Evolutionary conservation across 2,888 invertebrate genomes (phyloP), one percentile per base, ranked within the genome.

Genomic region (Noctua janthe): DNA sequence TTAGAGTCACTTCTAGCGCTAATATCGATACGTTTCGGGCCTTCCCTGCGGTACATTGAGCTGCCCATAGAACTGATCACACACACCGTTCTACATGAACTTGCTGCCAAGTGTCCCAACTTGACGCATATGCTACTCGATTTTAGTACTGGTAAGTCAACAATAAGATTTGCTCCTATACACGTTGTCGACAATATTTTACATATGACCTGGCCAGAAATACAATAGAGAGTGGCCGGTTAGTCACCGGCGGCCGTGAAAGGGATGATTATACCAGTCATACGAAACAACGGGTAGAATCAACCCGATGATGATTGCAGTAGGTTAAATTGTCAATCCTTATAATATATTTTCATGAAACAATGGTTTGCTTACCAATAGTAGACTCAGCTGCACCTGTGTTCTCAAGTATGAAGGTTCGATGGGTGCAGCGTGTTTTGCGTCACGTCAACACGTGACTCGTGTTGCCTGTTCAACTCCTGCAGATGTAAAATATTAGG

Each of bases 51-150:
- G 66, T 99, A 99, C 95, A 99, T 99, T 88, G 99, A 99, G 94
- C 97, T 99, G 76, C 99, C 99, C 0, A 99, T 99, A 90, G 99
- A 99, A 94, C 96, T 99, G 87, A 99, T 99, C 90, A 99, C 99
- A 0, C 99, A 99, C 92, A 99, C 99, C 0, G 99, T 99, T 15
- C 97, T 99, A 1, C 99, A 99, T 94, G 99, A 99, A 94, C 95
- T 99, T 87, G 99, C 99, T 0, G 99, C 98, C 91, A 99, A 99
- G 95, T 99, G 99, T 92, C 99, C 99, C 0, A 99, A 99, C 94
- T 97, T 99, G 77, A 99, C 99, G 0, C 99, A 99, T 94, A 99
- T 99, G 98, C 97, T 99, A 35, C 97, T 99, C 84, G 99, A 99
- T 93, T 99, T 99, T 94, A 99, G 99, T 87, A 99, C 99, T 85